Percentiles rank a stretch among this genome's conserved stretches.
phyloP scores from a whole-genome alignment of 2,797 vertebrate species.

The Neostethus bicornis region DNA sequence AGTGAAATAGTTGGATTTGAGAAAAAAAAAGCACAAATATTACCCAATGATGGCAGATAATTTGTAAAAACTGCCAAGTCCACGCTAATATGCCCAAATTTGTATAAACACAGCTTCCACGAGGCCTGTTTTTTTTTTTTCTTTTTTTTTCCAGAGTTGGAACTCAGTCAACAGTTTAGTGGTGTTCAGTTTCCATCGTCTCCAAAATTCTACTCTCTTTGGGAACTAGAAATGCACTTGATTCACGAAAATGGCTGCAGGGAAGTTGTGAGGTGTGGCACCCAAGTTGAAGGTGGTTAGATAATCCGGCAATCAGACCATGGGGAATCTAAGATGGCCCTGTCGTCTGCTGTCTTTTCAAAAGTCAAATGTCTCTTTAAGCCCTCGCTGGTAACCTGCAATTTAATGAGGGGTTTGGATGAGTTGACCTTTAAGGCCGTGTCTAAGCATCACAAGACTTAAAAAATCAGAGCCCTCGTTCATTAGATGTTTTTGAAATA shows the following conservation, averaged over 20 bases:
- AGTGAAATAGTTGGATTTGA: constrained; percentile 1
- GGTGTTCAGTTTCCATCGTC: constrained; percentile 55
- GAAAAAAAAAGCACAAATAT: not conserved
- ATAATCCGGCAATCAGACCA: constrained; percentile 55
- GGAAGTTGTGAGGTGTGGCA: constrained; percentile 56
- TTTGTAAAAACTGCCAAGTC: not conserved
- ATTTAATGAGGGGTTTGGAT: constrained; percentile 48
- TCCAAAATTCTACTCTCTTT: constrained; percentile 48
- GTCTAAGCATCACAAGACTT: constrained; percentile 39
- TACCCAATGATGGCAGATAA: not conserved
- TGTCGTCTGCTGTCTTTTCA: constrained; percentile 57
- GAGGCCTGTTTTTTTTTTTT: constrained; percentile 13
- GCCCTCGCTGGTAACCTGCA: constrained; percentile 38
- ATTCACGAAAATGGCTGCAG: constrained; percentile 51
- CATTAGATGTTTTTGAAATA: constrained; percentile 16
- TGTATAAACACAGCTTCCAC: constrained; percentile 6
- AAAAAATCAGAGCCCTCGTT: constrained; percentile 38
- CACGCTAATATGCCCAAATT: not conserved
- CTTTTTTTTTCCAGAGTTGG: constrained; percentile 12
- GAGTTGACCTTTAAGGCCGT: constrained; percentile 34
- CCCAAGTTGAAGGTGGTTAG: constrained; percentile 48
- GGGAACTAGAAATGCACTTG: constrained; percentile 46
- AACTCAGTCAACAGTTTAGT: constrained; percentile 41
- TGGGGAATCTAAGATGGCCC: constrained; percentile 55
- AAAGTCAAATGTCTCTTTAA: constrained; percentile 47